A percentile compares a stretch with the other conserved stretches of the same genome.
Evolutionary conservation across 2,797 vertebrate species (phyloP).

Genomic region (Vipera ursinii): DNA sequence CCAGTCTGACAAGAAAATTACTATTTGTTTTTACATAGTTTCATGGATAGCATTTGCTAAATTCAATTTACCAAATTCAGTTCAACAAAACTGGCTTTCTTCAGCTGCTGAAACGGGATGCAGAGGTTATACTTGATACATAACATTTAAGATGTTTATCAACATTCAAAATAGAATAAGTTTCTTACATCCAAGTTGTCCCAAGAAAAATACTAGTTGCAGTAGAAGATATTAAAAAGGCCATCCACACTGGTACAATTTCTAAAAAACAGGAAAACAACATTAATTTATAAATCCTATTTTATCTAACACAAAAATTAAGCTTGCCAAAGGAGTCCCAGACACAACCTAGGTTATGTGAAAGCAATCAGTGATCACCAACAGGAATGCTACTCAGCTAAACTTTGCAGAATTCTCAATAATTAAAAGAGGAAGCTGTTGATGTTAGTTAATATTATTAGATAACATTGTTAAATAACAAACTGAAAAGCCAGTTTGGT

Average conservation of each 20-base stretch:
- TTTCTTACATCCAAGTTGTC: conserved; percentile 31
- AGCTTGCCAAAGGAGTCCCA: not conserved
- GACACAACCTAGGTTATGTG: not conserved
- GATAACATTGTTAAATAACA: not conserved
- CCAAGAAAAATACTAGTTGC: conserved; percentile 19
- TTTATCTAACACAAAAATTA: not conserved
- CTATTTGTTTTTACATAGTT: not conserved
- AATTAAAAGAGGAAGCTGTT: not conserved
- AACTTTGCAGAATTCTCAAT: not conserved
- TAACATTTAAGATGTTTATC: not conserved
- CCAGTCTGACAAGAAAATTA: not conserved
- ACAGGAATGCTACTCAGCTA: not conserved
- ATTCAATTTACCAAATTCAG: not conserved
- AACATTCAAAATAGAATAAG: not conserved
- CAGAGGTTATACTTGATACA: not conserved
- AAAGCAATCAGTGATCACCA: not conserved
- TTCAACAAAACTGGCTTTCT: not conserved
- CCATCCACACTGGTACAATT: conserved; percentile 30
- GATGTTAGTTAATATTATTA: not conserved
- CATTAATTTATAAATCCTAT: not conserved
- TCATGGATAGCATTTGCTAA: not conserved
- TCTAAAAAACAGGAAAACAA: conserved; percentile 29
- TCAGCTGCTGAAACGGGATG: not conserved
- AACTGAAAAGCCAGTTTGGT: not conserved
- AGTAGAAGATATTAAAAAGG: conserved; percentile 5